Evolutionary conservation across 2,797 vertebrate genomes (phyloP), one percentile per base, ranked within the genome.

Genomic region (Sebastes goodei): DNA sequence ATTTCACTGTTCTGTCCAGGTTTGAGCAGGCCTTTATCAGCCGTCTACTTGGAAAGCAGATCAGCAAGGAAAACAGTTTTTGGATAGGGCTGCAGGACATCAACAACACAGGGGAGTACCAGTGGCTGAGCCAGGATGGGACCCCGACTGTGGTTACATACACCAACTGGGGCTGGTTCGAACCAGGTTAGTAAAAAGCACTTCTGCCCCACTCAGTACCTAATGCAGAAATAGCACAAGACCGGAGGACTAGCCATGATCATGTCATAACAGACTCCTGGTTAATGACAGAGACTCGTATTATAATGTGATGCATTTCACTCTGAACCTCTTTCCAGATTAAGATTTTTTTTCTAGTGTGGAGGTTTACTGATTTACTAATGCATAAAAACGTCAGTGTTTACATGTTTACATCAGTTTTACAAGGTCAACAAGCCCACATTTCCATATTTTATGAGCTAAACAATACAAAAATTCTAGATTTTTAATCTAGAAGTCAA

Each of bases 21-120:
- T 99, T 99, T 92, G 98, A 99, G 76, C 98, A 99, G 94, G 96
- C 97, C 80, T 99, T 96, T 77, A 94, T 99, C 89, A 99, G 95
- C 90, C 95, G 92, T 74, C 93, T 99, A 14, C 96, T 99, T 46
- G 93, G 89, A 82, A 95, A 96, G 53, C 89, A 97, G 11, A 93
- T 93, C 7, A 87, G 87, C 86, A 89, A 78, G 46, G 82, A 95
- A 38, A 85, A 87, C 23, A 95, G 96, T 88, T 98, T 98, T 87
- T 99, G 98, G 98, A 97, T 95, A 0, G 97, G 97, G 53, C 94
- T 99, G 86, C 96, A 96, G 92, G 97, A 98, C 88, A 77, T 88
- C 46, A 94, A 95, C 38, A 92, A 90, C 65, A 94, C 83, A 0
- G 96, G 97, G 86, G 96, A 98, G 74, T 99, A 97, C 87, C 96